Base-by-base conservation (phyloP, 2,113 vertebrate genomes). In the Macquaria ambigua region DNA sequence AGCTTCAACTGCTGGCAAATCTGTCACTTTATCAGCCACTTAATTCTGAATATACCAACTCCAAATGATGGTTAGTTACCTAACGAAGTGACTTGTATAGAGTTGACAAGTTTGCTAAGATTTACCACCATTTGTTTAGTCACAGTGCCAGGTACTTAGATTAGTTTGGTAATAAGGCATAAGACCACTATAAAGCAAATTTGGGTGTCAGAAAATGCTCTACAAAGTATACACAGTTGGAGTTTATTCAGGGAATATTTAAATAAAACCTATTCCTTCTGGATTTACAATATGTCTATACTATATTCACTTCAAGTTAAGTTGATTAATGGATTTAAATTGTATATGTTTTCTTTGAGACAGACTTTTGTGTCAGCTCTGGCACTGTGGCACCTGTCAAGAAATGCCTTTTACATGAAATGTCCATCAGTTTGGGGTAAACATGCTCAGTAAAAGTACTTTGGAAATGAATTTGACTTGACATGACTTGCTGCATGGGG, bases 121-220 rank as follows among this genome's bases (percentile, higher is more conserved):
- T 50, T 55, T 8, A 61, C 6, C 8, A 59, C 7, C 11, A 55
- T 69, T 63, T 68, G 64, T 41, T 70, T 64, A 46, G 37, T 86
- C 86, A 86, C 83, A 90, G 84, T 88, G 86, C 31, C 52, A 63
- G 76, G 89, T 81, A 70, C 70, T 70, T n/a, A 3, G 23, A 48
- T 21, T 56, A 41, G 20, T 53, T 62, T 74, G 14, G 8, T 48
- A 31, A 53, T 59, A 63, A 62, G 69, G 48, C 61, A 79, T 41
- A 31, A 41, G 37, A 8, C 34, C 10, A n/a, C 4, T 64, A 6
- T 48, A 62, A 62, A 74, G 56, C 77, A n/a, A 68, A 63, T 59
- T 4, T 66, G 8, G 31, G 8, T 2, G 3, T 63, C 10, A 73
- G 48, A 64, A 34, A 12, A 66, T 25, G 8, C 39, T 15, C 25